These are phyloP conservation scores for Centruroides sculpturatus DNA, from an alignment of 1,140 invertebrate genomes.

Conservation along the genomic window DNA sequence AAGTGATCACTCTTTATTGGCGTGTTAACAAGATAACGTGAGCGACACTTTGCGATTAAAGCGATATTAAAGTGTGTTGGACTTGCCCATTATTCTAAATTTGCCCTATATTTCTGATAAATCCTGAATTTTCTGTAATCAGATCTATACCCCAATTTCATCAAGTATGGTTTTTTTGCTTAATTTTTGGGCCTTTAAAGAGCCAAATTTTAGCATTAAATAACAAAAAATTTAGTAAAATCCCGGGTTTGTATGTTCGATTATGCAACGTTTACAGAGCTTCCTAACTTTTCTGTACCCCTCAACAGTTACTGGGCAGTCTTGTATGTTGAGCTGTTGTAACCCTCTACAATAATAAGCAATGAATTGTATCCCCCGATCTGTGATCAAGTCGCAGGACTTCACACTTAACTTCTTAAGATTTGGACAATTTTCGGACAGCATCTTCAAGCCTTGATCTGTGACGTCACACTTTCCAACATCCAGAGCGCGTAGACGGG, in stretches of 20 bases:
- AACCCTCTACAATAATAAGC: constrained; percentile 66
- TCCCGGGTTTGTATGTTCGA: constrained; percentile 85
- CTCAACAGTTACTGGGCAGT: constrained; percentile 69
- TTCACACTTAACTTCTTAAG: constrained; percentile 75
- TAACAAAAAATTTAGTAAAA: constrained; percentile 44
- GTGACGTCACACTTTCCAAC: constrained; percentile 86
- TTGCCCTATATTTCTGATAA: no score
- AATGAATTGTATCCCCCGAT: constrained; percentile 66
- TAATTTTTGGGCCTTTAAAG: no score
- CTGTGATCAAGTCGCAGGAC: constrained; percentile 75
- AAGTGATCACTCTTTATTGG: no score
- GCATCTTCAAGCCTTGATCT: constrained; percentile 62
- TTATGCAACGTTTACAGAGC: constrained; percentile 77
- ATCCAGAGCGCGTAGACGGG: constrained; percentile 65
- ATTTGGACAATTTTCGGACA: constrained; percentile 77
- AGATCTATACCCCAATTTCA: no score
- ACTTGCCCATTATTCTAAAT: no score
- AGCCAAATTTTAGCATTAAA: no score
- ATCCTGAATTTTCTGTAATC: no score
- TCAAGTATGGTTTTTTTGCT: no score
- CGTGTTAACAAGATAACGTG: no score
- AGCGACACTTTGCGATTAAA: no score
- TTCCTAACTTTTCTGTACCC: constrained; percentile 80
- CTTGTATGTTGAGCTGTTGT: constrained; percentile 80
- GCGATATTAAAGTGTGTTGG: no score